phyloP scores from a whole-genome alignment of 2,888 invertebrate genomes.

The Hirudinaria manillensis region DNA sequence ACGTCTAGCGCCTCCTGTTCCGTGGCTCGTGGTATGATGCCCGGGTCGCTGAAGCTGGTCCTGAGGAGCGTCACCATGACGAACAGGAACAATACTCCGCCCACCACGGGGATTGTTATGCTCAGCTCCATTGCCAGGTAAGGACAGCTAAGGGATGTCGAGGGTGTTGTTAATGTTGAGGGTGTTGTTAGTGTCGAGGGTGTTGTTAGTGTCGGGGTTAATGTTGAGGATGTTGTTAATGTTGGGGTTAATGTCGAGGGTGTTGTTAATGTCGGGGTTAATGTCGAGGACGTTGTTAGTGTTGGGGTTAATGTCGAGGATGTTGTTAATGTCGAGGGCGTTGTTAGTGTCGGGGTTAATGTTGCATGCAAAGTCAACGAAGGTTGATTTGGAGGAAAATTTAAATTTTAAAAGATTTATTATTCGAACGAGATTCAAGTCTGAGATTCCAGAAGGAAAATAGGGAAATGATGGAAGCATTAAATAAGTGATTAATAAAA shows the following conservation, averaged over 20 bases:
- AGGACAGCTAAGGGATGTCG: constrained; percentile 37
- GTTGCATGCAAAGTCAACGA: not conserved
- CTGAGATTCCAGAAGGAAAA: too few relatives aligned
- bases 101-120: constrained; percentile 19
- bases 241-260: not conserved
- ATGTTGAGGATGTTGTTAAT: not conserved
- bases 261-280: not conserved
- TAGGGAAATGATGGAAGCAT: too few relatives aligned
- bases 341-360: not conserved
- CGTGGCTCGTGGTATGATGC: constrained; percentile 79
- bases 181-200: not conserved
- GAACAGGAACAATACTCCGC: constrained; percentile 61
- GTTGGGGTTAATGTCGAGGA: not conserved
- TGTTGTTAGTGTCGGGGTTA: too few relatives aligned
- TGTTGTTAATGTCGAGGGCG: not conserved
- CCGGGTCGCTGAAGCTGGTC: constrained; percentile 87
- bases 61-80: constrained; percentile 88
- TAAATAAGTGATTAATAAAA: too few relatives aligned
- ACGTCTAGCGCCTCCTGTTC: constrained; percentile 81
- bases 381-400: not conserved
- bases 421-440: too few relatives aligned
- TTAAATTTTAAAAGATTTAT: too few relatives aligned
- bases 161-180: not conserved
- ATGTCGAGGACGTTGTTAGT: not conserved
- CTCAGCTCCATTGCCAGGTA: constrained; percentile 68